Evolutionary conservation across 2,113 vertebrate genomes (phyloP), one percentile per base, ranked within the genome.

Genomic region (Bubalus kerabau): DNA sequence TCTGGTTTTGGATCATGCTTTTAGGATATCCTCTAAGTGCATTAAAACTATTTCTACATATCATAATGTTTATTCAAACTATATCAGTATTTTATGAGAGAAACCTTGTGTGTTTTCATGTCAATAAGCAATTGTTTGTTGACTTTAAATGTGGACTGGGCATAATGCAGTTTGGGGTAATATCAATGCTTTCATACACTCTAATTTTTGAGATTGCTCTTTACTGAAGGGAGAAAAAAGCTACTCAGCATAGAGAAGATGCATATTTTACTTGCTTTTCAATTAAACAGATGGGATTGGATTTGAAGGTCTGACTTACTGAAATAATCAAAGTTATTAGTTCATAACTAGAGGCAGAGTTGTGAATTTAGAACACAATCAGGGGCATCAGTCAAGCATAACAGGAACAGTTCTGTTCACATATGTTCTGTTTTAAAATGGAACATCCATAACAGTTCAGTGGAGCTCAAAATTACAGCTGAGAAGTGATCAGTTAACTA

Each of bases 381-480:
- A 85, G 59, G 87, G 92, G 93, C 98, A 96, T 90, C 9, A 21
- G 86, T 97, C 19, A 82, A 83, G 94, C 96, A 87, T 93, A 93
- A 97, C 87, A 78, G 96, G 92, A 94, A 94, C 80, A 97, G 89
- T 98, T 98, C 95, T 91, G 87, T 97, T 98, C 97, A 97, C 94
- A 95, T 50, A 62, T 95, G 90, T 97, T 98, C 85, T 92, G 86
- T 64, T 95, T 19, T 97, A 94, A 98, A 98, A 98, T 98, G 98
- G 98, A 98, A 98, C 97, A 98, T 97, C 97, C 97, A 97, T 82
- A 98, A 90, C 98, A 98, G 98, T 93, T 98, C 99, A 99, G 80
- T 19, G 94, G 97, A 99, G 98, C 99, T 98, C 98, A 98, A 98
- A 99, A 99, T 99, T 99, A 98, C 95, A 98, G 97, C 97, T 96